These are phyloP conservation scores for Arrhopalites spinosus DNA, from an alignment of 2,888 invertebrate species.

Conservation along the genomic window DNA sequence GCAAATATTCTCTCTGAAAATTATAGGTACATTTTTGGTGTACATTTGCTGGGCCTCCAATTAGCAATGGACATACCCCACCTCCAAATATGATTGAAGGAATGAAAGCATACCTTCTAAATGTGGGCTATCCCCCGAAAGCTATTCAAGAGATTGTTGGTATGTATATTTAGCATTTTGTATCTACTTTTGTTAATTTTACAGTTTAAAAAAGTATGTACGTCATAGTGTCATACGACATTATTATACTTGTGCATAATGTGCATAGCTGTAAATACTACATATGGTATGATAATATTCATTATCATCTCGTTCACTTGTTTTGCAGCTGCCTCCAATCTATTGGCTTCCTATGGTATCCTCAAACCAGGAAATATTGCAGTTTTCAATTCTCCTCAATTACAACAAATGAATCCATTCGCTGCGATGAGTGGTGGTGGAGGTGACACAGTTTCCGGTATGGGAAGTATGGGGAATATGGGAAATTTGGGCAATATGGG, in stretches of 20 bases:
- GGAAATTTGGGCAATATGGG: slow-evolving; percentile 30
- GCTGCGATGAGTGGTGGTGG: slow-evolving; percentile 42
- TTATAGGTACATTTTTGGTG: slow-evolving; percentile 57
- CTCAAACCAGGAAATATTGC: slow-evolving; percentile 56
- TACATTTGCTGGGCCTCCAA: slow-evolving; percentile 56
- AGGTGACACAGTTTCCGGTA: slow-evolving; percentile 50
- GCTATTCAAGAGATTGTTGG: slow-evolving; percentile 55
- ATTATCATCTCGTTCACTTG: too few species aligned
- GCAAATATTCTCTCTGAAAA: too few species aligned
- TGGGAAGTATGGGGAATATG: slow-evolving; percentile 45
- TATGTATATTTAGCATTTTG: slow-evolving; percentile 12
- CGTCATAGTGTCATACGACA: too few species aligned
- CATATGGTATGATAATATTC: too few species aligned
- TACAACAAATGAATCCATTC: slow-evolving; percentile 55
- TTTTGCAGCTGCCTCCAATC: too few species aligned
- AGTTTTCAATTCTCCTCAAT: slow-evolving; percentile 55
- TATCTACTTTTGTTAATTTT: too few species aligned
- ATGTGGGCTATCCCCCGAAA: slow-evolving; percentile 54
- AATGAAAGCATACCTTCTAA: slow-evolving; percentile 54
- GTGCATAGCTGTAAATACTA: too few species aligned
- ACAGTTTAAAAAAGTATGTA: too few species aligned
- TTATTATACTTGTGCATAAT: too few species aligned
- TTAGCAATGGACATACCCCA: slow-evolving; percentile 55
- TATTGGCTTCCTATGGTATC: slow-evolving; percentile 55
- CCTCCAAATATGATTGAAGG: slow-evolving; percentile 56